Evolutionary conservation across 2,113 vertebrate species (phyloP), one percentile per base, ranked within the genome.

Genomic region (Morone saxatilis): DNA sequence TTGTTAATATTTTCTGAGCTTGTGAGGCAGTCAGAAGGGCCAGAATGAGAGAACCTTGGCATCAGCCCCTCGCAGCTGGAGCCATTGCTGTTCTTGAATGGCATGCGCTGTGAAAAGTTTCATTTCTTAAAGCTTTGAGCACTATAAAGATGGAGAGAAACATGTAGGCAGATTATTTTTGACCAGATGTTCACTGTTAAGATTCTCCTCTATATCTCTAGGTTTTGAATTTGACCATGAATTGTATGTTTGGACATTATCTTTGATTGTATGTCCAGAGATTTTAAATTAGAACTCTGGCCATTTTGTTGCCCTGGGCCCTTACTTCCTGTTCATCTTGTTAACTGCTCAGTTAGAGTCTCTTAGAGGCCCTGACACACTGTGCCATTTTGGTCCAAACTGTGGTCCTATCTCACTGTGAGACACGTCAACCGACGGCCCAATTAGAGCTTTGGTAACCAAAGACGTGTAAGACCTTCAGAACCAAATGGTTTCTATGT

Each of bases 1-100:
- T 69, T 56, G 3, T n/a, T 75, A 14, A 43, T 60, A n/a, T 62
- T 78, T 65, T 54, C 16, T 25, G 66, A 43, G 53, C 53, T 71
- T 43, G 31, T 65, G 51, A 54, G 70, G 69, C 61, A 45, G 66
- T 67, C 45, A 71, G 78, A 86, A 54, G 70, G 85, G 93, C 91
- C 93, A 87, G 86, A 80, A 94, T 93, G 91, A 95, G 92, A 92
- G 93, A 91, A 94, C 89, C 31, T 60, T 9, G 25, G 83, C 50
- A 53, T 61, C 61, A 25, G 82, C 79, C 47, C 4, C 12, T 47
- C 8, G 1, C 17, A 16, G 60, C 77, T 71, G 72, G 83, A 56
- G 54, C 71, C 20, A 1, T 41, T 47, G 72, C 54, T 71, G 89
- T 93, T 94, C 93, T 93, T 94, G 92, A 94, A 78, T 90, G 93